Base-by-base conservation (phyloP, 2,797 vertebrate genomes). In the Karalla daura region DNA sequence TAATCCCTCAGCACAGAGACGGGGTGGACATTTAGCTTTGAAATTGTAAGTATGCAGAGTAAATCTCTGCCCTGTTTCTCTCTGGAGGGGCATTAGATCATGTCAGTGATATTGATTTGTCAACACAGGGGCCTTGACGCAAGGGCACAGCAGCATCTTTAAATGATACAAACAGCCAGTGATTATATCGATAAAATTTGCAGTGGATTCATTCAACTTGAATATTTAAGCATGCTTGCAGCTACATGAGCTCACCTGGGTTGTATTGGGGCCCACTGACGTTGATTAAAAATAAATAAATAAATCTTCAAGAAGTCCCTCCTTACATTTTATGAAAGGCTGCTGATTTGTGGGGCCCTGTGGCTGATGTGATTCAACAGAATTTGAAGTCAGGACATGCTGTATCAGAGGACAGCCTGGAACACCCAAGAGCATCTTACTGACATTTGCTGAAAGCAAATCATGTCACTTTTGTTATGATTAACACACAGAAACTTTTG, bases 341-440 rank as follows among this genome's bases (percentile, higher is more conserved):
- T 63, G 58, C 74, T 80, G 56, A 73, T 80, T 64, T 63, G 64
- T 58, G 63, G 63, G 46, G 49, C 64, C 77, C 69, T 65, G 73
- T 44, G 76, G 78, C 47, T 83, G 75, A 74, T 74, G 71, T 82
- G 85, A 84, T 84, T 86, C 69, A 81, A 81, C 54, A 70, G 15
- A 76, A 72, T 82, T 63, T 68, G 52, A 78, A 78, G 72, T 70
- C 54, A 74, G 79, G 63, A 74, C 76, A 72, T 73, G 74, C 53
- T 67, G 79, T 63, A 63, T 78, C 74, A 78, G 71, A 58, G 45
- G 64, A 49, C 65, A 35, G 69, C 32, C 76, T 58, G 61, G 65
- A 64, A 78, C 81, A 79, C 62, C 68, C 67, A 70, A 59, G 63
- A 82, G 75, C 76, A 67, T 52, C 66, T 36, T 62, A 53, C 65